phyloP scores from a whole-genome alignment of 2,113 vertebrate genomes.

The Spermophilus dauricus region DNA sequence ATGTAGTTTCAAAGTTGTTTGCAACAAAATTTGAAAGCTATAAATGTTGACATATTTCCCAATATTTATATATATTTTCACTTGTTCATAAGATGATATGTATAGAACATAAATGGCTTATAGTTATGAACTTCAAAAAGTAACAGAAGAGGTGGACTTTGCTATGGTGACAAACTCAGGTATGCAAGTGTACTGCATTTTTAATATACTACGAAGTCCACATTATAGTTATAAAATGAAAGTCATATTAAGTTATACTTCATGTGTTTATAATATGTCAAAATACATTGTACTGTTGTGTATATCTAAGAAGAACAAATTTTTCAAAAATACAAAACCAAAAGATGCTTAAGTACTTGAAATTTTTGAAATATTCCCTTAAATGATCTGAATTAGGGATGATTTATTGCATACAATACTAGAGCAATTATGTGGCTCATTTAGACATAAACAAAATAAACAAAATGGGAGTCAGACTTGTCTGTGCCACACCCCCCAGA shows the following conservation, averaged over 20 bases:
- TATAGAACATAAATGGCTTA: background rate
- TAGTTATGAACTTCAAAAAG: constrained; percentile 21
- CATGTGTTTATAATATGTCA: no score
- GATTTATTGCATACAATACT: no score
- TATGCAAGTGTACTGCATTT: constrained; percentile 9
- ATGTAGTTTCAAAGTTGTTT: background rate
- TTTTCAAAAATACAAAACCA: no score
- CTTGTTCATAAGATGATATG: background rate
- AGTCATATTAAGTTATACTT: no score
- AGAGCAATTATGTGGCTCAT: no score
- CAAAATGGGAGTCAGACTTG: background rate
- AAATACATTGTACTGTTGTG: no score
- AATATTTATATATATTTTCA: background rate
- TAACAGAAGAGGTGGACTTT: background rate
- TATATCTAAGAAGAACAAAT: no score
- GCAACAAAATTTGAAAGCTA: background rate
- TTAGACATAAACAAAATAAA: no score
- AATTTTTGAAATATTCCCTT: no score
- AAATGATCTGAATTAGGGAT: no score
- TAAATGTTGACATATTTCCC: background rate
- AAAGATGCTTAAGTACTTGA: no score
- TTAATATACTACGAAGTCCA: background rate
- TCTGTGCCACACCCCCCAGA: background rate
- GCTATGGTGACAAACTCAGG: background rate
- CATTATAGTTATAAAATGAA: background rate